phyloP scores from a whole-genome alignment of 1,140 invertebrate genomes.

The Radopholus similis region DNA sequence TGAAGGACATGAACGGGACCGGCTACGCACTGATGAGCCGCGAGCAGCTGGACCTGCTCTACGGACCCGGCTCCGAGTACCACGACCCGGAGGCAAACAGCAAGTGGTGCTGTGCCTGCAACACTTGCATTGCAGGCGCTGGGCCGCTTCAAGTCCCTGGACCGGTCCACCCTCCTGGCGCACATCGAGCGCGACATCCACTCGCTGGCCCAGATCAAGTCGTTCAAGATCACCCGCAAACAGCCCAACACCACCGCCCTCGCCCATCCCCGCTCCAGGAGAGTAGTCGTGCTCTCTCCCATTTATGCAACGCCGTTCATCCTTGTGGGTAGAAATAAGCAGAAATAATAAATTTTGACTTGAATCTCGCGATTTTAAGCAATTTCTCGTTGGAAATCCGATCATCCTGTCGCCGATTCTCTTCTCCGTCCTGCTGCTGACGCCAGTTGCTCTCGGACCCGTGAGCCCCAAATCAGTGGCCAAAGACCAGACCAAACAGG shows the following conservation, averaged over 20 bases:
- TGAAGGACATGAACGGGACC: constrained; percentile 42
- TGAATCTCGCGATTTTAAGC: not conserved
- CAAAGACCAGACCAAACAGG: too few species aligned
- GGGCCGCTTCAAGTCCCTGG: constrained; percentile 22
- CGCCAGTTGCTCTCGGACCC: constrained; percentile 47
- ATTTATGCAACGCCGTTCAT: constrained; percentile 13
- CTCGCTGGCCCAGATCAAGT: constrained; percentile 5
- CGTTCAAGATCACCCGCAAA: constrained; percentile 20
- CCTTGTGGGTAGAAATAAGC: not conserved
- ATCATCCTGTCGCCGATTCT: constrained; percentile 40
- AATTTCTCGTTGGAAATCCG: not conserved
- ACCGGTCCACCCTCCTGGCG: not conserved
- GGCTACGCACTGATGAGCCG: constrained; percentile 45
- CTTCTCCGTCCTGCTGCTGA: constrained; percentile 28
- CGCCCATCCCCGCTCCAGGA: not conserved
- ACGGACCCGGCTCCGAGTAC: constrained; percentile 51
- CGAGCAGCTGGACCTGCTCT: constrained; percentile 47
- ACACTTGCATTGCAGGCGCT: not conserved
- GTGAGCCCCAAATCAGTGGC: too few species aligned
- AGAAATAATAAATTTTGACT: not conserved
- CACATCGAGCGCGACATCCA: constrained; percentile 3
- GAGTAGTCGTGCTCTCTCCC: constrained; percentile 16
- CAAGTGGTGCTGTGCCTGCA: not conserved
- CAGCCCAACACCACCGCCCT: not conserved
- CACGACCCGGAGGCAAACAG: constrained; percentile 20